Percentiles rank a stretch among this genome's conserved stretches.
Conservation (phyloP, 2,113 vertebrate genomes). For the Urocolius indicus region DNA sequence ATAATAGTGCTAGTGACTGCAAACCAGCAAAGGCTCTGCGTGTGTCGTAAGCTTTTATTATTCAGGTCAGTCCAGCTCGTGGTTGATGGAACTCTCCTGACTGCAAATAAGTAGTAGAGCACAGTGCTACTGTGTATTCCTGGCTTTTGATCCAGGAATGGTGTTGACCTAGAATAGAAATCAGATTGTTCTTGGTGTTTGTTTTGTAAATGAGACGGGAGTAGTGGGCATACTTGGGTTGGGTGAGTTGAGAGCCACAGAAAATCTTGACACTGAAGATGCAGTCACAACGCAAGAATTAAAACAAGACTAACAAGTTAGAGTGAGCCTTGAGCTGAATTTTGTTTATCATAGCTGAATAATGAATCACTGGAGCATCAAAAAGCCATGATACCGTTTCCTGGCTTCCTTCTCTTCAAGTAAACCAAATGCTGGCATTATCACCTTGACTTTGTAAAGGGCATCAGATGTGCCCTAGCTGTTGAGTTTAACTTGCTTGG, state of each 20-base stretch:
- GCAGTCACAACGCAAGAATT: not conserved
- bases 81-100: conserved; percentile 50
- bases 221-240: not conserved
- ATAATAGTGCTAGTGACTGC: conserved; percentile 23
- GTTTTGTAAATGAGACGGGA: not conserved
- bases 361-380: not conserved
- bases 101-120: conserved; percentile 62
- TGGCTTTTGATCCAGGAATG: not conserved
- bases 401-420: not conserved
- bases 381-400: not conserved
- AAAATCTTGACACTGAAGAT: not conserved
- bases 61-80: conserved; percentile 38
- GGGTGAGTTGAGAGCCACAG: not conserved
- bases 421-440: not conserved
- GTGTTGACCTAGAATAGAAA: conserved; percentile 40
- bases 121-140: conserved; percentile 56
- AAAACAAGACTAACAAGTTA: not conserved
- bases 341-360: not conserved
- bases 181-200: not conserved
- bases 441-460: not conserved
- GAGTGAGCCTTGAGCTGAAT: not conserved
- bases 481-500: not conserved
- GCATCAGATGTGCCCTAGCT: not conserved
- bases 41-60: conserved; percentile 35
- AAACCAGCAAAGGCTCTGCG: not conserved